phyloP scores from a whole-genome alignment of 2,888 invertebrate genomes.

The Drosophila mayaguana region DNA sequence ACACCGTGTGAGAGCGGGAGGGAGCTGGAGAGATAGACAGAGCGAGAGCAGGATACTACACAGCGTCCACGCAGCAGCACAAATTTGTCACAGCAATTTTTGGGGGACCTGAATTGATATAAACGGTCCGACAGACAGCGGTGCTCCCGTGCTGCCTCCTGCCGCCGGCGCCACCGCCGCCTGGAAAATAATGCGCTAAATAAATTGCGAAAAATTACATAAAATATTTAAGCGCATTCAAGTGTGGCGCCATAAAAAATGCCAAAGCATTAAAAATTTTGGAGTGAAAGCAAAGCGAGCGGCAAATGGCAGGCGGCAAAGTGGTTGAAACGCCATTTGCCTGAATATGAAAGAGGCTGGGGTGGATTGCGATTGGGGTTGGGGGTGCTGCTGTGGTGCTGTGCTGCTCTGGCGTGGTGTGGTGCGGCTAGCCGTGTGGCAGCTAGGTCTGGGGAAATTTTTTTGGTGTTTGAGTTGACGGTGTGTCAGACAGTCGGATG shows the following conservation, averaged over 20 bases:
- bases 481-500: slow-evolving; percentile 63
- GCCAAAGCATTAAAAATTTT: slow-evolving; percentile 77
- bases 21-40: too few relatives aligned
- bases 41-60: neutral
- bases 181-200: slow-evolving; percentile 77
- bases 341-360: slow-evolving; percentile 1
- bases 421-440: neutral
- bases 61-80: slow-evolving; percentile 10
- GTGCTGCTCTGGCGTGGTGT: neutral
- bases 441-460: slow-evolving; percentile 10
- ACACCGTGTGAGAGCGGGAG: slow-evolving; percentile 8
- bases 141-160: neutral
- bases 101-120: slow-evolving; percentile 67
- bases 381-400: neutral
- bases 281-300: slow-evolving; percentile 75
- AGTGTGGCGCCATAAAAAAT: slow-evolving; percentile 79
- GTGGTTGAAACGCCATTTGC: slow-evolving; percentile 60
- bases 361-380: neutral
- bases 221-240: slow-evolving; percentile 81
- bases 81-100: slow-evolving; percentile 66
- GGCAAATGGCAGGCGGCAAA: slow-evolving; percentile 66
- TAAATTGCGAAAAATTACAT: slow-evolving; percentile 82
- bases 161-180: slow-evolving; percentile 6
- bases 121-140: slow-evolving; percentile 54
- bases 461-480: slow-evolving; percentile 48